Conservation (phyloP, 2,888 invertebrate species). For the Biston stratarius region DNA sequence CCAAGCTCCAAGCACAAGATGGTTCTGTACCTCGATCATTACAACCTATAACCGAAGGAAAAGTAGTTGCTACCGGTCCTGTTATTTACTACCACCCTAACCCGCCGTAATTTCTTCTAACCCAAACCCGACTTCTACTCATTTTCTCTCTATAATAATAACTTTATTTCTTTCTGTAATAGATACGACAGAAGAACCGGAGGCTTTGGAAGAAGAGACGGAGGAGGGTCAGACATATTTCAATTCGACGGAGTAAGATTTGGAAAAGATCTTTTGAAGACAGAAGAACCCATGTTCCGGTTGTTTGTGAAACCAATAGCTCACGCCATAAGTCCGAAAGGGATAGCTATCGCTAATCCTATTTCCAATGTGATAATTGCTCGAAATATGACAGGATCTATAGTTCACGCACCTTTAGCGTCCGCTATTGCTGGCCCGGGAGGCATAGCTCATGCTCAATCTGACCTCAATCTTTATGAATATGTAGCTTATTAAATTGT, state of each 20-base stretch:
- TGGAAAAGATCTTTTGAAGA: conserved; percentile 54
- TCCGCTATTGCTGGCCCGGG: conserved; percentile 91
- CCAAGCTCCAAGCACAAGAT: conserved; percentile 73
- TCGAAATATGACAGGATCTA: conserved; percentile 86
- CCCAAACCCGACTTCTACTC: conserved; percentile 46
- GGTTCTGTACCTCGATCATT: conserved; percentile 72
- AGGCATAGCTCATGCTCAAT: conserved; percentile 91
- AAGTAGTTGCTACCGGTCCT: conserved; percentile 91
- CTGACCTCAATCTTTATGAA: conserved; percentile 88
- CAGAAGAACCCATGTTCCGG: conserved; percentile 58
- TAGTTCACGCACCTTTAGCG: conserved; percentile 89
- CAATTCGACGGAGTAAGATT: conserved; percentile 69
- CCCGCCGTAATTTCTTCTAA: conserved; percentile 60
- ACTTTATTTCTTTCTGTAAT: conserved; percentile 68
- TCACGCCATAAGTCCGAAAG: conserved; percentile 88
- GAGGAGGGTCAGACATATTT: conserved; percentile 59
- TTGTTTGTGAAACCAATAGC: conserved; percentile 88
- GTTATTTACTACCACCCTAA: conserved; percentile 89
- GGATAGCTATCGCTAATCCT: conserved; percentile 90
- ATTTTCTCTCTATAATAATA: conserved; percentile 45
- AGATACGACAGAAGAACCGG: conserved; percentile 69
- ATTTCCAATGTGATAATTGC: conserved; percentile 88
- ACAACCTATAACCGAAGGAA: conserved; percentile 88
- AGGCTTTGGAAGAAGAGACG: conserved; percentile 50
- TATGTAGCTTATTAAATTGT: conserved; percentile 55